These are phyloP conservation scores for Sylvilagus floridanus DNA, from an alignment of 2,797 vertebrate species.

Conservation along the genomic window DNA sequence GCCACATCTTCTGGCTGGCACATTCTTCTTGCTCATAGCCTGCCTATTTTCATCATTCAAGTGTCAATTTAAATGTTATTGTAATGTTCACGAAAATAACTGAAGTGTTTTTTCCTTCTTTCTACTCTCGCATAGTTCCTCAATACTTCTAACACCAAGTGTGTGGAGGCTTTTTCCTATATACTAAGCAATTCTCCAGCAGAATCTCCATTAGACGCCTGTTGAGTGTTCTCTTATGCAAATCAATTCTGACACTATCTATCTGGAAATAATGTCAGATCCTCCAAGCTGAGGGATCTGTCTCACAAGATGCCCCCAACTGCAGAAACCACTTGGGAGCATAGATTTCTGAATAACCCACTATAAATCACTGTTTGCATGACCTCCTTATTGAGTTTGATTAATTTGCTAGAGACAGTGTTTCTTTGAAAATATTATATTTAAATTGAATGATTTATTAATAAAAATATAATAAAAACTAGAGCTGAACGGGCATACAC, in stretches of 20 bases:
- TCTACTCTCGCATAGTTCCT: background rate
- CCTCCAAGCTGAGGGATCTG: background rate
- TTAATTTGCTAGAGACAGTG: background rate
- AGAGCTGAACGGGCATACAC: background rate
- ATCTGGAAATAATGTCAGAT: background rate
- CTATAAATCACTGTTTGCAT: background rate
- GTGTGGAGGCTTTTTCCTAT: background rate
- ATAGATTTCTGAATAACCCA: background rate
- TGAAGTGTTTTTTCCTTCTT: background rate
- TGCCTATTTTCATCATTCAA: background rate
- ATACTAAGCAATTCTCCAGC: background rate
- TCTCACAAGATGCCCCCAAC: background rate
- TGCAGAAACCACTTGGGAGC: background rate
- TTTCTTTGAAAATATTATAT: background rate
- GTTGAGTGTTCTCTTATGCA: background rate
- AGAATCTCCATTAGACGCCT: background rate
- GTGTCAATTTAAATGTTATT: constrained; percentile 11
- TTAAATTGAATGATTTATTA: background rate
- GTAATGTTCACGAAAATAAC: background rate
- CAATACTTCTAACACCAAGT: background rate
- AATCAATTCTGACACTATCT: background rate
- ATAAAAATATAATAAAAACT: background rate
- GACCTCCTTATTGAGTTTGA: background rate
- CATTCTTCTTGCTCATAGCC: background rate
- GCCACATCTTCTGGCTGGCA: background rate